Conservation (phyloP, 2,797 vertebrate species). For the Gymnoscopelus microlampas region DNA sequence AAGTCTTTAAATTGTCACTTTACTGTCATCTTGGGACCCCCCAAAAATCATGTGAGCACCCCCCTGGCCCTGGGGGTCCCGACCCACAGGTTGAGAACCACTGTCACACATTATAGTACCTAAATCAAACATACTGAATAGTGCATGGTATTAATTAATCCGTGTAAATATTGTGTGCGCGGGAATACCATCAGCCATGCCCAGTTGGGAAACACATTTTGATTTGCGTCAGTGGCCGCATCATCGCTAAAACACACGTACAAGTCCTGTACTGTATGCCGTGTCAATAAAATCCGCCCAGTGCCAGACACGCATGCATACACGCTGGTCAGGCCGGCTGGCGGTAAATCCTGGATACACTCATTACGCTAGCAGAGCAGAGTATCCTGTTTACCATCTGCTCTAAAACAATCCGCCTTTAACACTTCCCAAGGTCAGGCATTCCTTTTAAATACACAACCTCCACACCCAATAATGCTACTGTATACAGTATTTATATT, state of each 20-base stretch:
- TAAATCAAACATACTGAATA: no score
- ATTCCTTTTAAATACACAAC: not conserved
- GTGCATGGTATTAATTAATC: no score
- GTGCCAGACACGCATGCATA: constrained; percentile 7
- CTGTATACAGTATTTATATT: no score
- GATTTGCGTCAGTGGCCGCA: not conserved
- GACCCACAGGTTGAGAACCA: no score
- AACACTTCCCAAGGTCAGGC: not conserved
- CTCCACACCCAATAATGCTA: not conserved
- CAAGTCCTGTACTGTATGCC: constrained; percentile 2
- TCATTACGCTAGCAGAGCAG: constrained; percentile 7
- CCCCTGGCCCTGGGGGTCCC: no score
- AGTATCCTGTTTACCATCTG: constrained; percentile 59
- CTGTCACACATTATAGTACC: no score
- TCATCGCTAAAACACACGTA: constrained; percentile 25
- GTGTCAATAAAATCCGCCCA: constrained; percentile 56
- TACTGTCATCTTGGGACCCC: no score
- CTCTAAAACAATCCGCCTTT: not conserved
- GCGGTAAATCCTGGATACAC: constrained; percentile 44
- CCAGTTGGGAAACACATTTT: constrained; percentile 60
- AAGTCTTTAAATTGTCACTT: no score
- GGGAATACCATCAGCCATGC: constrained; percentile 35
- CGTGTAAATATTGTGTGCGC: no score
- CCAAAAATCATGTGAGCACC: no score
- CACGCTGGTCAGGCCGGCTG: constrained; percentile 14